phyloP scores from a whole-genome alignment of 2,797 vertebrate species.

The Sebastes trivittatus region DNA sequence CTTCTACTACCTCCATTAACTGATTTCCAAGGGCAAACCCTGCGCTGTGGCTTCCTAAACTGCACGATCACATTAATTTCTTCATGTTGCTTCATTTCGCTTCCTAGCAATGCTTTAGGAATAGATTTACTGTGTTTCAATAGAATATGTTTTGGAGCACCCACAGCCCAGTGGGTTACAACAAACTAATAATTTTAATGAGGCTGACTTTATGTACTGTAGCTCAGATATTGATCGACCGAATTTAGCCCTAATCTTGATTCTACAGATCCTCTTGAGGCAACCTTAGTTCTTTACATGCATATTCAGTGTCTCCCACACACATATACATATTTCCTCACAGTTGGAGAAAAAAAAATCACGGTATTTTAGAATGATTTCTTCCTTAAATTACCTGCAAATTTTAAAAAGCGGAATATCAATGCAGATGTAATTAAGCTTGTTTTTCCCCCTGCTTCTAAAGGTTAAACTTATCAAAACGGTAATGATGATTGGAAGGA shows the following conservation, averaged over 20 bases:
- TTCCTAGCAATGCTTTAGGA: neutral
- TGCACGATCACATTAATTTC: neutral
- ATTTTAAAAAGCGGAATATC: conserved; percentile 28
- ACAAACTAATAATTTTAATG: neutral
- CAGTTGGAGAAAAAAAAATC: neutral
- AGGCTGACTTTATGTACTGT: neutral
- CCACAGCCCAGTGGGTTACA: neutral
- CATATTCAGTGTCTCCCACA: neutral
- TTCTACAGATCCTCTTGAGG: neutral
- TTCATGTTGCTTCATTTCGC: neutral
- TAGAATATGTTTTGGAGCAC: neutral
- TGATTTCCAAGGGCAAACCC: neutral
- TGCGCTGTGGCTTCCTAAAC: neutral
- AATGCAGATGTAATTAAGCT: conserved; percentile 64
- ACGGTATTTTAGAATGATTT: neutral
- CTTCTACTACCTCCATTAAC: neutral
- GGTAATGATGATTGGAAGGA: conserved; percentile 63
- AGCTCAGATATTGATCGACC: neutral
- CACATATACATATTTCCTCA: neutral
- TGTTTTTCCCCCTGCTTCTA: conserved; percentile 42
- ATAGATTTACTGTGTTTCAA: neutral
- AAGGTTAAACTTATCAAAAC: conserved; percentile 75
- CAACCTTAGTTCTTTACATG: neutral
- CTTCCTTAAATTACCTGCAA: neutral
- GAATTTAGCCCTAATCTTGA: neutral